Conservation (phyloP, 2,797 vertebrate genomes). For the Miichthys miiuy region DNA sequence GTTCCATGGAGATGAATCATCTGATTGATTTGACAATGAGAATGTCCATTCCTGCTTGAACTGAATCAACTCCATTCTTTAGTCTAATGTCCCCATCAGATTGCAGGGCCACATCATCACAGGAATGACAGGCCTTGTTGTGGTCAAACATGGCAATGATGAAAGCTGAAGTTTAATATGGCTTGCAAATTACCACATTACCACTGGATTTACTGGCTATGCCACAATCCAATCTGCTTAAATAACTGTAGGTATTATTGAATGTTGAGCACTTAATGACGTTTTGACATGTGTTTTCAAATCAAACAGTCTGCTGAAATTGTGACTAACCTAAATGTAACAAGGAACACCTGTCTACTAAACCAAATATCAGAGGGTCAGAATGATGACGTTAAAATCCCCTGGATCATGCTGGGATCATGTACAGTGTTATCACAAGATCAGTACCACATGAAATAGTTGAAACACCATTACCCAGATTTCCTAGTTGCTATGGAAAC, state of each 20-base stretch:
- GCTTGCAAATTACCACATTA: constrained; percentile 31
- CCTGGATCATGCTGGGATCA: constrained; percentile 38
- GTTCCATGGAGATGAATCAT: constrained; percentile 40
- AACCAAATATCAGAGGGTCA: constrained; percentile 56
- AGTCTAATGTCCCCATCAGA: constrained; percentile 19
- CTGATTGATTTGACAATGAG: constrained; percentile 30
- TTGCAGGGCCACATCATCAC: constrained; percentile 19
- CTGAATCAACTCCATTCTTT: constrained; percentile 21
- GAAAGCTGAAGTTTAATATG: constrained; percentile 42
- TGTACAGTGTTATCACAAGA: constrained; percentile 61
- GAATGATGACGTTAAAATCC: constrained; percentile 55
- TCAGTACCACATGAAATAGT: constrained; percentile 58
- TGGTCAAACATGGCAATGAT: constrained; percentile 26
- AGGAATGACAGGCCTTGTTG: constrained; percentile 11
- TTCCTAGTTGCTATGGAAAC: constrained; percentile 68
- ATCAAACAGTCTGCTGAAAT: constrained; percentile 50
- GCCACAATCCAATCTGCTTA: constrained; percentile 40
- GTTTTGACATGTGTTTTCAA: constrained; percentile 56
- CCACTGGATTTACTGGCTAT: constrained; percentile 34
- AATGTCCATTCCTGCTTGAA: constrained; percentile 9
- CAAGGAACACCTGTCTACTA: constrained; percentile 62
- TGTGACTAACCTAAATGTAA: constrained; percentile 65
- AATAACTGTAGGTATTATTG: constrained; percentile 42
- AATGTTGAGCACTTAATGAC: constrained; percentile 28
- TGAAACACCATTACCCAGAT: constrained; percentile 45